phyloP scores from a whole-genome alignment of 2,113 vertebrate genomes.

The Apeltes quadracus region DNA sequence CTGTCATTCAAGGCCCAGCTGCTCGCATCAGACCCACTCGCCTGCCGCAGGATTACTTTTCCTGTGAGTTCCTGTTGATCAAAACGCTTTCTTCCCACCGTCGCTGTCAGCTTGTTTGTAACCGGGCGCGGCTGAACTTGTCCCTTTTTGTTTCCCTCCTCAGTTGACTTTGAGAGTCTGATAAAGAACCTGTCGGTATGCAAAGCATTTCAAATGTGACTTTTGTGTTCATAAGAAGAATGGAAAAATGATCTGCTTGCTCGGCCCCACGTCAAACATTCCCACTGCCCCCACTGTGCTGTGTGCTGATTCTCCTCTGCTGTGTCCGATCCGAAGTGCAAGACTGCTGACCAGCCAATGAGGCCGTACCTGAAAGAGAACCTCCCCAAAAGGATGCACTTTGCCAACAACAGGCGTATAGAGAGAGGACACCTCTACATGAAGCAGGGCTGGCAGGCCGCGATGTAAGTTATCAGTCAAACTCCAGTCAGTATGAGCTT shows the following conservation, averaged over 20 bases:
- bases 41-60: slow-evolving; percentile 84
- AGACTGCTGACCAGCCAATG: slow-evolving; percentile 85
- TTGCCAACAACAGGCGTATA: slow-evolving; percentile 89
- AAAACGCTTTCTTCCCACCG: neutral
- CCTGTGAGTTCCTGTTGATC: slow-evolving; percentile 83
- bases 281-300: slow-evolving; percentile 7
- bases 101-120: slow-evolving; percentile 9
- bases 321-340: slow-evolving; percentile 85
- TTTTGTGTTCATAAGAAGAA: slow-evolving; percentile 61
- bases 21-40: slow-evolving; percentile 83
- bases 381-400: slow-evolving; percentile 94
- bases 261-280: slow-evolving; percentile 58
- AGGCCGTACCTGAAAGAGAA: slow-evolving; percentile 90
- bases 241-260: slow-evolving; percentile 63
- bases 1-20: slow-evolving; percentile 86
- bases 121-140: neutral
- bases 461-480: slow-evolving; percentile 81
- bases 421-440: slow-evolving; percentile 91
- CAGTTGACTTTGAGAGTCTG: slow-evolving; percentile 92
- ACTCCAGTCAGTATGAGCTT: neutral
- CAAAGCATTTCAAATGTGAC: slow-evolving; percentile 63
- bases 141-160: slow-evolving; percentile 42
- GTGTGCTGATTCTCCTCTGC: slow-evolving; percentile 49
- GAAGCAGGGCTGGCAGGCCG: slow-evolving; percentile 88
- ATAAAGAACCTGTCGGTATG: slow-evolving; percentile 94